These are phyloP conservation scores for Medauroidea extradentata DNA, from an alignment of 1,140 invertebrate species.

Conservation along the genomic window DNA sequence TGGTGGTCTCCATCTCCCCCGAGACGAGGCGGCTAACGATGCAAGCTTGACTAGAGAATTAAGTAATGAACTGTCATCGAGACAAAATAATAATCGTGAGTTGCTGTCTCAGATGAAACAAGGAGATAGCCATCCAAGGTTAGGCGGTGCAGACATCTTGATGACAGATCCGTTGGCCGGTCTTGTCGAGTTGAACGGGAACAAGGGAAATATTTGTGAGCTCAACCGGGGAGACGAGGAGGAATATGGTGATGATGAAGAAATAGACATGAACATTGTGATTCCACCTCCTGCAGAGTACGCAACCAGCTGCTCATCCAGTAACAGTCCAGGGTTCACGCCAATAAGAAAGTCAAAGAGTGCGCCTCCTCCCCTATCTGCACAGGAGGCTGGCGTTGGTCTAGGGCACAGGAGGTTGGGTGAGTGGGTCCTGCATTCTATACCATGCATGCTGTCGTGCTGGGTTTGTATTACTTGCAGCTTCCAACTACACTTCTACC, in stretches of 20 bases:
- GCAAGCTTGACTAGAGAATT: too few relatives aligned
- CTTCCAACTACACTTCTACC: too few relatives aligned
- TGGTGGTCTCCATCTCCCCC: too few relatives aligned
- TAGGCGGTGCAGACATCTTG: background rate
- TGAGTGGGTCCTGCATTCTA: background rate
- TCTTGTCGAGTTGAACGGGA: background rate
- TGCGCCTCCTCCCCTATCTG: constrained; percentile 34
- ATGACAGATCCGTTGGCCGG: background rate
- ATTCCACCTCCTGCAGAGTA: constrained; percentile 19
- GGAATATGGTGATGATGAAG: background rate
- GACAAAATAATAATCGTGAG: too few relatives aligned
- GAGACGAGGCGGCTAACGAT: too few relatives aligned
- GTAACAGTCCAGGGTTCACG: constrained; percentile 18
- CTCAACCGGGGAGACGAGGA: background rate
- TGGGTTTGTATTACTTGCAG: too few relatives aligned
- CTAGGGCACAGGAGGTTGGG: background rate
- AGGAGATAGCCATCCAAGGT: too few relatives aligned
- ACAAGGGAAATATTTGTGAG: background rate
- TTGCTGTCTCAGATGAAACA: too few relatives aligned
- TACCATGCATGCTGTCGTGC: too few relatives aligned
- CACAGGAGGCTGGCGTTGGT: constrained; percentile 23
- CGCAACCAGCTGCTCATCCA: background rate
- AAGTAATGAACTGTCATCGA: too few relatives aligned
- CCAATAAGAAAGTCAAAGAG: constrained; percentile 45
- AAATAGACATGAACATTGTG: constrained; percentile 1